These are phyloP conservation scores for Pseudobourletiella spinata DNA, from an alignment of 1,140 invertebrate genomes.

Conservation along the genomic window DNA sequence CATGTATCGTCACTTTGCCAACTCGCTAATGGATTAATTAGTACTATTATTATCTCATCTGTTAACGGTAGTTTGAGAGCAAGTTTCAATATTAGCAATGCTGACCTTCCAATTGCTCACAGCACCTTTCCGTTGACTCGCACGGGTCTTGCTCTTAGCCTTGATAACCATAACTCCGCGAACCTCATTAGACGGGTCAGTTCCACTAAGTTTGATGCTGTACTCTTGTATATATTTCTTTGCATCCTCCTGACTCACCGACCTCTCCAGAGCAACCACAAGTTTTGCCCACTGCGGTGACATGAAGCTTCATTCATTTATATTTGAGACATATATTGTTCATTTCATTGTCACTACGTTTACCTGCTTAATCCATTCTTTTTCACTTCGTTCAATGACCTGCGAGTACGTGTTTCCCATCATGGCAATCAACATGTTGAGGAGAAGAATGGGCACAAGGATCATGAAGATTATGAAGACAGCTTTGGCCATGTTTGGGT, in stretches of 20 bases:
- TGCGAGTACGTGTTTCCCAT: constrained; percentile 98
- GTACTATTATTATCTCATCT: too few species aligned
- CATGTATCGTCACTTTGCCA: constrained; percentile 75
- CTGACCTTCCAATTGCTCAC: constrained; percentile 94
- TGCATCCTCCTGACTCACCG: constrained; percentile 77
- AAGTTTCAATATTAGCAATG: too few species aligned
- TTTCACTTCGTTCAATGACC: constrained; percentile 95
- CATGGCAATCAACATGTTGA: constrained; percentile 99
- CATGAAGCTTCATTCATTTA: too few species aligned
- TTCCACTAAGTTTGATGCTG: constrained; percentile 74
- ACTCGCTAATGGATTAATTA: constrained; percentile 60
- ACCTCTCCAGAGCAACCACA: constrained; percentile 86
- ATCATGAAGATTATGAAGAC: constrained; percentile 97
- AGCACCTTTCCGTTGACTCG: constrained; percentile 92
- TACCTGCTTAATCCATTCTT: constrained; percentile 97
- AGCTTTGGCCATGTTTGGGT: constrained; percentile 81
- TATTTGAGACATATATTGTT: too few species aligned
- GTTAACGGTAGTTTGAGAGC: too few species aligned
- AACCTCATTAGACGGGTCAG: constrained; percentile 68
- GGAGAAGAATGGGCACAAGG: constrained; percentile 85
- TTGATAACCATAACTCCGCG: constrained; percentile 97
- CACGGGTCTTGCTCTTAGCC: constrained; percentile 88
- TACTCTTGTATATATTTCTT: constrained; percentile 88
- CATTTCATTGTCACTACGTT: too few species aligned
- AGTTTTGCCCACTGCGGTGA: constrained; percentile 95